A percentile compares a stretch with the other conserved stretches of the same genome.
These are phyloP conservation scores for Leiothrix lutea DNA, from an alignment of 2,113 vertebrate species.

Conservation along the genomic window DNA sequence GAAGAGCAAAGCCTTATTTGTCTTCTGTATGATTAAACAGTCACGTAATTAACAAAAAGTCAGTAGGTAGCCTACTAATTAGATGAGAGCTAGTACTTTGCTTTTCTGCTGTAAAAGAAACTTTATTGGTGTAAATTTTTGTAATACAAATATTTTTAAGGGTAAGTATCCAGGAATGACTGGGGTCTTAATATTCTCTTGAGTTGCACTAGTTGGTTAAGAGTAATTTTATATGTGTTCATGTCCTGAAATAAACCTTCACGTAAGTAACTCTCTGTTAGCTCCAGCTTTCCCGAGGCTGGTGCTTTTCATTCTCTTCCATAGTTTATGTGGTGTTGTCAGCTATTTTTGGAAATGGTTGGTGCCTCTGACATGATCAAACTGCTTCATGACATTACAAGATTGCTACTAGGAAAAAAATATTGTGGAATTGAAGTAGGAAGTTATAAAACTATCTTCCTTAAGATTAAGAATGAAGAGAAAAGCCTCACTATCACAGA, in stretches of 20 bases:
- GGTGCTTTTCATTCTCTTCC: neutral
- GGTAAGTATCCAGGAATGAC: neutral
- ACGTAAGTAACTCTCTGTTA: neutral
- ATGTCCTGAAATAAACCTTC: neutral
- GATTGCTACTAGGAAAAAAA: neutral
- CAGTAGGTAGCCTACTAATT: neutral
- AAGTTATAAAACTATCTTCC: neutral
- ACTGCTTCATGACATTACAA: neutral
- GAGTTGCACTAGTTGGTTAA: neutral
- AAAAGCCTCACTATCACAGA: neutral
- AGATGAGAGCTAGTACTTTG: neutral
- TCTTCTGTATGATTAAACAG: neutral
- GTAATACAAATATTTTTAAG: neutral
- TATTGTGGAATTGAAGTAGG: neutral
- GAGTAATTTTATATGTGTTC: neutral
- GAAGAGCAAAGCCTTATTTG: neutral
- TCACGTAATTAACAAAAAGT: neutral
- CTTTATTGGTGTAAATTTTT: neutral
- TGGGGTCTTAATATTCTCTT: neutral
- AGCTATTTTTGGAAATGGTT: neutral
- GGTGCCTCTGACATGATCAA: fast-evolving
- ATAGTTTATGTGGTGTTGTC: neutral
- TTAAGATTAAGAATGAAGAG: neutral
- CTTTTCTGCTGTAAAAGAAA: neutral
- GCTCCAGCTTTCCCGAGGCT: neutral